Evolutionary conservation across 2,113 vertebrate species (phyloP).

Genomic region (Callopanchax toddi): DNA sequence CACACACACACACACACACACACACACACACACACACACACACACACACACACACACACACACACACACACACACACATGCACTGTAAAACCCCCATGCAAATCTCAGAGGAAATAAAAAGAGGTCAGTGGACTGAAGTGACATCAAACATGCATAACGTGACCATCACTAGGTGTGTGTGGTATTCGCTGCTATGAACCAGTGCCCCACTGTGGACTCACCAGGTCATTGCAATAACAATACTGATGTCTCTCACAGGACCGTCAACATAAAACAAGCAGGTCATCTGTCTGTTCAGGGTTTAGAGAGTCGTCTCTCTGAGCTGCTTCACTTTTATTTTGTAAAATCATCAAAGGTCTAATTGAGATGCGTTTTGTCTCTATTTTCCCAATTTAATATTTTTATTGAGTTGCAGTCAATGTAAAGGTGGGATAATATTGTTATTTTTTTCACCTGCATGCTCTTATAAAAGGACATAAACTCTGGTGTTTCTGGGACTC

Average conservation of each 20-base stretch:
- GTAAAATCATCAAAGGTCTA: constrained; percentile 8
- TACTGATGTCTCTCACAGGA: constrained; percentile 1
- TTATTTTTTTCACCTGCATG: neutral
- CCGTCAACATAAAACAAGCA: neutral
- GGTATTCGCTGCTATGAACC: constrained; percentile 36
- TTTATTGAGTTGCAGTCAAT: too few species aligned
- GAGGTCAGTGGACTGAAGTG: constrained; percentile 72
- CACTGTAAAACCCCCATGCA: constrained; percentile 37
- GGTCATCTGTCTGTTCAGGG: constrained; percentile 10
- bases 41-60: too few species aligned
- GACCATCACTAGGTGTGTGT: constrained; percentile 23
- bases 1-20: too few species aligned
- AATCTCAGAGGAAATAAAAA: constrained; percentile 67
- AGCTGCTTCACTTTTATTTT: constrained; percentile 1
- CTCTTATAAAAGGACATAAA: neutral
- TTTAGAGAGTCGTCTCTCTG: neutral
- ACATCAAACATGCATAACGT: constrained; percentile 77
- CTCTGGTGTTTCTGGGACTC: neutral
- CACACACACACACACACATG: too few species aligned
- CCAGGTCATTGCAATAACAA: constrained; percentile 65
- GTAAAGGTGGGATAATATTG: neutral
- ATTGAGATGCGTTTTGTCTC: neutral
- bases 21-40: too few species aligned
- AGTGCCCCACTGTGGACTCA: constrained; percentile 72
- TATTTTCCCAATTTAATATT: too few species aligned